Conservation (phyloP, 2,797 vertebrate species). For the Etheostoma nigrum region DNA sequence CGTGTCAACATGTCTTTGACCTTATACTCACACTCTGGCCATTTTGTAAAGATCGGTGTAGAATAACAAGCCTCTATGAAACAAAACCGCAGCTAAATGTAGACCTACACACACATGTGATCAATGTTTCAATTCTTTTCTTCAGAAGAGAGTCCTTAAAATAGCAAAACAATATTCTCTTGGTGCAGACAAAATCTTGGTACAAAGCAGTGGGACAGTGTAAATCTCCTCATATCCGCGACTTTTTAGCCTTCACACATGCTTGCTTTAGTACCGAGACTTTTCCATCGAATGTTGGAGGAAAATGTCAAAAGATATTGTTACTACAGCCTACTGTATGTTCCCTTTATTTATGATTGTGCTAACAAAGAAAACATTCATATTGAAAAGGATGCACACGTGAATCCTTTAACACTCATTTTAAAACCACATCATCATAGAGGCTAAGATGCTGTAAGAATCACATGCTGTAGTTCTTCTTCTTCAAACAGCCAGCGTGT, state of each 20-base stretch:
- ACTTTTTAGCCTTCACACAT: neutral
- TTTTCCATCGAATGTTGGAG: neutral
- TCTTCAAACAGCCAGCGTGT: constrained; percentile 7
- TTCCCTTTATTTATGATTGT: neutral
- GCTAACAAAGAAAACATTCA: neutral
- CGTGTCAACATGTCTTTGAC: constrained; percentile 2
- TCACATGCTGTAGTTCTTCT: neutral
- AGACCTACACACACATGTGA: neutral
- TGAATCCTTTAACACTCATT: neutral
- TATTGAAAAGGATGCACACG: neutral
- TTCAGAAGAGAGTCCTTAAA: no score
- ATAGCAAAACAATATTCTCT: no score
- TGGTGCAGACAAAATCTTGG: neutral
- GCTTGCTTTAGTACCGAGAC: neutral
- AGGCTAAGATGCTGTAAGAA: neutral
- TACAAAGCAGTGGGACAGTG: neutral
- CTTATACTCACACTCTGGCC: constrained; percentile 7
- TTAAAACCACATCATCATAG: neutral
- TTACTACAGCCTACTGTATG: no score
- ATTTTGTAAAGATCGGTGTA: neutral
- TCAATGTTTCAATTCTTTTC: no score
- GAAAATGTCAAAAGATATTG: neutral
- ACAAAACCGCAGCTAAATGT: neutral
- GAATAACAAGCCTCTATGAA: no score
- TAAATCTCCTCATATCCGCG: neutral